Evolutionary conservation across 2,797 vertebrate species (phyloP).

Genomic region (Periparus ater): DNA sequence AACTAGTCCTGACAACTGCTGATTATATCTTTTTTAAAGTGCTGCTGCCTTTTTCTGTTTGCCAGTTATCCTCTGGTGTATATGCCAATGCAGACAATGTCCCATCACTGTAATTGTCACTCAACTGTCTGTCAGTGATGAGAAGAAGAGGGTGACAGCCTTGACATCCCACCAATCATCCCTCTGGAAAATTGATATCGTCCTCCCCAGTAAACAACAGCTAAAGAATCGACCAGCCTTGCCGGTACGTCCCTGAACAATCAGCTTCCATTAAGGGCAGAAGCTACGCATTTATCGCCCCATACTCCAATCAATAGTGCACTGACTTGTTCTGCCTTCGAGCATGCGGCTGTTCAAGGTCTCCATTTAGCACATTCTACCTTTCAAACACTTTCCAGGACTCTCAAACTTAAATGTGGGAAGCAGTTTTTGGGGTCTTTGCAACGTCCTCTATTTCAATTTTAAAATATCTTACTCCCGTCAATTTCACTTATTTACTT

Average conservation of each 20-base stretch:
- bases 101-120: conserved; percentile 78
- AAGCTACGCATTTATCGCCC: conserved; percentile 80
- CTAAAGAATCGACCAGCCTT: conserved; percentile 79
- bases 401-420: conserved; percentile 12
- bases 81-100: conserved; percentile 77
- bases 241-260: conserved; percentile 77
- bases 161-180: conserved; percentile 82
- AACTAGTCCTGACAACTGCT: conserved; percentile 80
- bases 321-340: conserved; percentile 58
- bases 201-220: conserved; percentile 83
- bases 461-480: neutral
- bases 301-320: conserved; percentile 75
- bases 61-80: conserved; percentile 80
- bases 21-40: conserved; percentile 80
- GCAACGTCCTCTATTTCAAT: neutral
- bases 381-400: conserved; percentile 39
- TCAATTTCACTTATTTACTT: neutral
- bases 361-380: conserved; percentile 63
- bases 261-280: conserved; percentile 82
- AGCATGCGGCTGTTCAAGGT: conserved; percentile 52
- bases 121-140: conserved; percentile 75
- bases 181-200: conserved; percentile 81
- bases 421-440: neutral
- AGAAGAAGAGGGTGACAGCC: conserved; percentile 79
- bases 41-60: conserved; percentile 74